phyloP scores from a whole-genome alignment of 2,888 invertebrate species.

The Philonicus albiceps region DNA sequence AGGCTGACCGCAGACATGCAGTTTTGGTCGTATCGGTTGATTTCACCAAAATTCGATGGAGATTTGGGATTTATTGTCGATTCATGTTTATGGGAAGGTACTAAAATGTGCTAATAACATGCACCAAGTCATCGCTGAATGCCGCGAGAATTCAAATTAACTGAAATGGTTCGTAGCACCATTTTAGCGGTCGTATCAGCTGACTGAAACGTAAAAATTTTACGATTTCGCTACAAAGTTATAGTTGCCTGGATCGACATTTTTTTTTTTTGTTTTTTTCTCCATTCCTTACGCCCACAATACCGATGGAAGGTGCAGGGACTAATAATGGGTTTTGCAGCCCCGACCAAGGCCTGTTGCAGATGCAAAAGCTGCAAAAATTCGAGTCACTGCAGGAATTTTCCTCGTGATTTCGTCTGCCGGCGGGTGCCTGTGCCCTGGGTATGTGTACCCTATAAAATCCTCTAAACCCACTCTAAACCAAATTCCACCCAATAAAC shows the following conservation, averaged over 20 bases:
- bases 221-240: neutral
- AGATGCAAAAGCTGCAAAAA: neutral
- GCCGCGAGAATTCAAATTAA: neutral
- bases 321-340: neutral
- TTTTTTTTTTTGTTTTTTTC: neutral
- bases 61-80: neutral
- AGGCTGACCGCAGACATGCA: neutral
- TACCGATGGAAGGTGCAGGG: neutral
- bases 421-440: neutral
- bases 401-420: neutral
- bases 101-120: neutral
- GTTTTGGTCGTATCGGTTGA: neutral
- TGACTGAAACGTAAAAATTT: neutral
- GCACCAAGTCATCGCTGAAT: neutral
- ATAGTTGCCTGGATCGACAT: neutral
- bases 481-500: neutral
- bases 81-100: neutral
- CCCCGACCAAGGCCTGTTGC: neutral
- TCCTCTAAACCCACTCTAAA: neutral
- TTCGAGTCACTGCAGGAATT: neutral
- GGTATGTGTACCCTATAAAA: neutral
- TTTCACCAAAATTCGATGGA: neutral
- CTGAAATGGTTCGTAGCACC: neutral
- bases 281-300: neutral
- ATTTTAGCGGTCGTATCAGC: neutral